Percentiles rank a stretch among this genome's conserved stretches.
These are phyloP conservation scores for Charanyca ferruginea DNA, from an alignment of 2,888 invertebrate species.

Conservation along the genomic window DNA sequence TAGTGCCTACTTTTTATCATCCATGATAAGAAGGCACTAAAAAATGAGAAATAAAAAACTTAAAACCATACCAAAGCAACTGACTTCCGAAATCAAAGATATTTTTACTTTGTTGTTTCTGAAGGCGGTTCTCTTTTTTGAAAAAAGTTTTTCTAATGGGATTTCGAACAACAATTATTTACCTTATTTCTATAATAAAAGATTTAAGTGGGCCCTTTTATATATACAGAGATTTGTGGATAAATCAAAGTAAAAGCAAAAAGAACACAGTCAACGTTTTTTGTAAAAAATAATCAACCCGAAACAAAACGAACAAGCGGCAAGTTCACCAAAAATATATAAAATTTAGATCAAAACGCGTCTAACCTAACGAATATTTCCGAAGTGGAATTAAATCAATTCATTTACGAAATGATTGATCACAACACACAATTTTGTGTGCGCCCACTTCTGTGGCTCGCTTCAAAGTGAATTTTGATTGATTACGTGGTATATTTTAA, in stretches of 20 bases:
- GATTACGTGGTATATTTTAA: slow-evolving; percentile 65
- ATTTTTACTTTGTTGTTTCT: too few species aligned
- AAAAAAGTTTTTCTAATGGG: too few species aligned
- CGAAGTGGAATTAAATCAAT: slow-evolving; percentile 70
- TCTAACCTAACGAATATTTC: slow-evolving; percentile 43
- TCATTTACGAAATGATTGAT: slow-evolving; percentile 77
- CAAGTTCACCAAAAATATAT: slow-evolving; percentile 12
- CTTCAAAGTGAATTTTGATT: slow-evolving; percentile 75
- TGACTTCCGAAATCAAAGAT: too few species aligned
- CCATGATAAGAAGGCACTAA: too few species aligned
- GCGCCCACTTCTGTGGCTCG: slow-evolving; percentile 68
- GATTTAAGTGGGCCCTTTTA: background rate
- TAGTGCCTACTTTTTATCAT: too few species aligned
- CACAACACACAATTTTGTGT: slow-evolving; percentile 70
- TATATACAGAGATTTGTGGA: background rate
- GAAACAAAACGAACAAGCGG: slow-evolving; percentile 1
- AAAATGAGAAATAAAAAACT: too few species aligned
- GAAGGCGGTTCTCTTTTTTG: too few species aligned
- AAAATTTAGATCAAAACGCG: slow-evolving; percentile 31
- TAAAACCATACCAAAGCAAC: too few species aligned
- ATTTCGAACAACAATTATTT: background rate
- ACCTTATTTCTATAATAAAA: background rate
- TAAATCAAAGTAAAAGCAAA: background rate
- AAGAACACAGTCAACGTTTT: background rate
- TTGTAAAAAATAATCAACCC: slow-evolving; percentile 6